phyloP scores from a whole-genome alignment of 2,113 vertebrate genomes.

The Baryphthengus martii region DNA sequence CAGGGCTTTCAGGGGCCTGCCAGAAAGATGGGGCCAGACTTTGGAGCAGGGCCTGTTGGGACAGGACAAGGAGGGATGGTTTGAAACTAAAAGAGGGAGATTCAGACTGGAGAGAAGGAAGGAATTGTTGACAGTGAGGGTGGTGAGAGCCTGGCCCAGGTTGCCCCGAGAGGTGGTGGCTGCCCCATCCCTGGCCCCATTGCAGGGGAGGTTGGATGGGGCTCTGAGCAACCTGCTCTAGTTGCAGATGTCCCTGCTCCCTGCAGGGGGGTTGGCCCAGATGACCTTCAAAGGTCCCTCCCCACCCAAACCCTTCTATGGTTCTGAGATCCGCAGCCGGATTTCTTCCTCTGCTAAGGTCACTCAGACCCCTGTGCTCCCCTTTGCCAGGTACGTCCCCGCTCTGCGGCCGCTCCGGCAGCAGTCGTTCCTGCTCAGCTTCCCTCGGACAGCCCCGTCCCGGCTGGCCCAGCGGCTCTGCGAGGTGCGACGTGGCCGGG shows the following conservation, averaged over 20 bases:
- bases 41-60: no score
- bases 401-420: constrained; percentile 87
- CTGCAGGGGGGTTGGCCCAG: neutral
- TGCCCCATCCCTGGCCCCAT: no score
- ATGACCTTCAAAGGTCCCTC: neutral
- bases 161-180: no score
- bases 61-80: no score
- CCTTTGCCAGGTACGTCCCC: constrained; percentile 80
- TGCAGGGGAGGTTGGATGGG: neutral
- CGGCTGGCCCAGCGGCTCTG: constrained; percentile 88
- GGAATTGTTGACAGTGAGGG: no score
- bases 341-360: neutral
- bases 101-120: no score
- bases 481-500: constrained; percentile 71
- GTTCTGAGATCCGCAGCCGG: rapidly evolving
- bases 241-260: neutral
- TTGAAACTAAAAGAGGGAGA: no score
- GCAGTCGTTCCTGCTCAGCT: constrained; percentile 85
- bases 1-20: no score
- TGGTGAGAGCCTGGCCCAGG: no score
- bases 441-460: constrained; percentile 85
- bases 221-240: neutral
- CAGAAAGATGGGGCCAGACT: no score
- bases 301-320: neutral
- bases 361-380: neutral